Evolutionary conservation across 1,140 invertebrate genomes (phyloP).

Genomic region (Drosophila lacertosa): DNA sequence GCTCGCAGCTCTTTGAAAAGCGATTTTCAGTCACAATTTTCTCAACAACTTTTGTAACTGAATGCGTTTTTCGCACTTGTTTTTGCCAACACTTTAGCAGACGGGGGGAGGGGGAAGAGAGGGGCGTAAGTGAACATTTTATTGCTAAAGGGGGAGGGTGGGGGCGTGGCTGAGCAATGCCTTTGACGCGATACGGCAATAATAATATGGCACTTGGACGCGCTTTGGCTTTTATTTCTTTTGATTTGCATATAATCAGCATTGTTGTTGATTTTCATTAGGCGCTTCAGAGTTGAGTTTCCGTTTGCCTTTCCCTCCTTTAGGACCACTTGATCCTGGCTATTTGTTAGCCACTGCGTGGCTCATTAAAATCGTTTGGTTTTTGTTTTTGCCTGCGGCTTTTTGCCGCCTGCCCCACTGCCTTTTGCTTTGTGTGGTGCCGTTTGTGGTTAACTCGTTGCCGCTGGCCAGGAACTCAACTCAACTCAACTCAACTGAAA

Average conservation of each 20-base stretch:
- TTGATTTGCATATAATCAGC: conserved; percentile 76
- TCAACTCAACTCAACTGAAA: neutral
- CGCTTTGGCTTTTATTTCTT: conserved; percentile 52
- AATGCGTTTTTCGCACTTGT: conserved; percentile 44
- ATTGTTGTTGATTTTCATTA: conserved; percentile 64
- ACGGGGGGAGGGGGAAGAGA: neutral
- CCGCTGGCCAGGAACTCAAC: conserved; percentile 20
- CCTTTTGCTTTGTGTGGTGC: conserved; percentile 17
- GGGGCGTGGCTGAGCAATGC: conserved; percentile 36
- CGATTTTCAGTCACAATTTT: conserved; percentile 48
- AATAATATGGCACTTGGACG: conserved; percentile 52
- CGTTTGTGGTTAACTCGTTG: conserved; percentile 29
- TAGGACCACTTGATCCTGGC: conserved; percentile 12
- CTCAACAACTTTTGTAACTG: conserved; percentile 49
- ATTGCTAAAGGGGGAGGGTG: conserved; percentile 22
- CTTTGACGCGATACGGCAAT: conserved; percentile 58
- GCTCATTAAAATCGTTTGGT: conserved; percentile 34
- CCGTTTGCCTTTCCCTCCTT: conserved; percentile 10
- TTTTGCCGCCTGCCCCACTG: conserved; percentile 11
- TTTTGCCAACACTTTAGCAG: conserved; percentile 13
- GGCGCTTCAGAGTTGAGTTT: conserved; percentile 21
- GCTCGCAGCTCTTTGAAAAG: conserved; percentile 51
- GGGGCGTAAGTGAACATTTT: conserved; percentile 8
- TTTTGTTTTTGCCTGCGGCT: conserved; percentile 32
- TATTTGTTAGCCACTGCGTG: conserved; percentile 46